Base-by-base conservation (phyloP, 2,797 vertebrate species). In the Gymnothorax reevesii region DNA sequence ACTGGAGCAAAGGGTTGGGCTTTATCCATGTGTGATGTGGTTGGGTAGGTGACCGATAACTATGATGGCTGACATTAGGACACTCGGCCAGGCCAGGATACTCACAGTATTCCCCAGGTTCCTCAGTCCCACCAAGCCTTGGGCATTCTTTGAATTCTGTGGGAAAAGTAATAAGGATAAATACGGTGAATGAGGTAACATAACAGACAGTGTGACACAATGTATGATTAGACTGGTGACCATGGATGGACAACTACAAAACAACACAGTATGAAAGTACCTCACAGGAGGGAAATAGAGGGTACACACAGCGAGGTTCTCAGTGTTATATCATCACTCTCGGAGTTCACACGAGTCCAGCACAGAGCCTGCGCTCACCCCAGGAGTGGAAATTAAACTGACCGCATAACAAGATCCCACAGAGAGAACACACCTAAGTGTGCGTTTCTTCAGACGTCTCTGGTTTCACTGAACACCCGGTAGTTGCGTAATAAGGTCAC, bases 81-180 rank as follows among this genome's bases (percentile, higher is more conserved):
- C 42, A 8, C 49, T 54, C 0, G 17, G 75, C 54, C 54, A 42
- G 42, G 2, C 54, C 12, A 9, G 42, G 27, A 82, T 0, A 93
- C 98, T 97, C 88, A 99, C 98, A 20, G 98, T 99, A 93, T 99
- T 99, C 54, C 98, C 98, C 9, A 99, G 96, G 94, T 99, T 99
- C 91, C 95, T 95, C 87, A 99, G 94, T 57, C 98, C 98, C 0
- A 98, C 98, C 93, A 99, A 94, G 84, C 98, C 98, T 91, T 98
- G 98, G 88, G 96, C 94, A 0, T 91, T 95, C 94, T 99, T 99
- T 85, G 96, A 96, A 95, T 97, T 97, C 98, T 99, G 93, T 27
- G 88, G 87, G 90, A 64, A 88, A 94, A 83, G 90, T 66, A 77
- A 0, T 82, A 60, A 82, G 42, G 62, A 87, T 6, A 88, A n/a